Evolutionary conservation across 2,888 invertebrate species (phyloP).

Genomic region (Yponomeuta cagnagella): DNA sequence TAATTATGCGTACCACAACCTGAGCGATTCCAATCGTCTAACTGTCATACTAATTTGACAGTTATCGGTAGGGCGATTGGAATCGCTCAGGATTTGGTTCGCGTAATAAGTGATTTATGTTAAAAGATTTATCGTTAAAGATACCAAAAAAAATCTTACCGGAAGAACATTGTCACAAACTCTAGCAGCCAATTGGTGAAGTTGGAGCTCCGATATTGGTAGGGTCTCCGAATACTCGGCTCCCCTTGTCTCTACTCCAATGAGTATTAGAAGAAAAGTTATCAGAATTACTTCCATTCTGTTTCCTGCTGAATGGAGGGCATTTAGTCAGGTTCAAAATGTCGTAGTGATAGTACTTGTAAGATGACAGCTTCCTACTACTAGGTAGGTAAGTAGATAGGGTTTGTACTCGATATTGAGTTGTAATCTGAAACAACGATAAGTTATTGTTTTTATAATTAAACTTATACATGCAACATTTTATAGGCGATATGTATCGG

Average conservation of each 20-base stretch:
- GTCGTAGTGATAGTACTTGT: background rate
- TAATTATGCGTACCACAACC: no score
- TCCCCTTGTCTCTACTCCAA: background rate
- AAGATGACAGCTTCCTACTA: background rate
- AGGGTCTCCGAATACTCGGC: background rate
- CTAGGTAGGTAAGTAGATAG: background rate
- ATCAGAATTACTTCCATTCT: background rate
- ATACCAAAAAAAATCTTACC: background rate
- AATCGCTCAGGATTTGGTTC: no score
- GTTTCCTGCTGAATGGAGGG: background rate
- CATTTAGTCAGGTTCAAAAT: background rate
- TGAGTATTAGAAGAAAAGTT: background rate
- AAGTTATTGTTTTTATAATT: no score
- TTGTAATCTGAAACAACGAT: background rate
- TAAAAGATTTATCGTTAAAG: no score
- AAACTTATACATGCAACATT: background rate
- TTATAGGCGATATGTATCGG: background rate
- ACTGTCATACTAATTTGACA: no score
- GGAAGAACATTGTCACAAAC: background rate
- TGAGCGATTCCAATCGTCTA: no score
- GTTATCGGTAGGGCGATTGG: no score
- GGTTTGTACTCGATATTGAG: background rate
- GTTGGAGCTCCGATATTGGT: background rate
- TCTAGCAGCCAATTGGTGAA: background rate
- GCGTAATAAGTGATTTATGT: no score